A percentile compares a stretch with the other conserved stretches of the same genome.
Evolutionary conservation across 1,140 invertebrate species (phyloP).

Genomic region (Scaptodrosophila lebanonensis): DNA sequence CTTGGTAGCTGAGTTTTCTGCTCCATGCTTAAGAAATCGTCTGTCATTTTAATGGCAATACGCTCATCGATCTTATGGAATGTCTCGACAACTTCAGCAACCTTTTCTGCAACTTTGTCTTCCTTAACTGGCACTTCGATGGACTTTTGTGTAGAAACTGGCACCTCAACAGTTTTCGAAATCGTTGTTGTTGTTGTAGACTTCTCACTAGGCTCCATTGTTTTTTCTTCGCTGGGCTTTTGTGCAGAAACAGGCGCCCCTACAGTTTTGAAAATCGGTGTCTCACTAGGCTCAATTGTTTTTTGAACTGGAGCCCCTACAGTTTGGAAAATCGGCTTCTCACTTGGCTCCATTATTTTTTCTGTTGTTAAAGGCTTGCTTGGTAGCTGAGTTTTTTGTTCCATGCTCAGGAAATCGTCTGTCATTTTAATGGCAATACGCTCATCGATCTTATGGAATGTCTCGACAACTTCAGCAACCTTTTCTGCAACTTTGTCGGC

Average conservation of each 20-base stretch:
- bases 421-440: slow-evolving; percentile 46
- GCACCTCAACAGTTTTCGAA: too few species aligned
- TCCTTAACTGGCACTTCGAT: slow-evolving; percentile 11
- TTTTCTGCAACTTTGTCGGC: slow-evolving; percentile 50
- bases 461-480: slow-evolving; percentile 43
- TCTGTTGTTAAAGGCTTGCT: slow-evolving; percentile 12
- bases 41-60: slow-evolving; percentile 46
- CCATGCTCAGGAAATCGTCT: slow-evolving; percentile 63
- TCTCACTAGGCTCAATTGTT: background rate
- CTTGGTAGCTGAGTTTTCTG: slow-evolving; percentile 57
- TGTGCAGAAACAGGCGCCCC: too few species aligned
- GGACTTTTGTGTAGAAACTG: too few species aligned
- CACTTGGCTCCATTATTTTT: background rate
- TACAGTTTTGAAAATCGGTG: too few species aligned
- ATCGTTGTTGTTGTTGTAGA: too few species aligned
- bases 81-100: slow-evolving; percentile 46
- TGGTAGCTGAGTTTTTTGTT: slow-evolving; percentile 57
- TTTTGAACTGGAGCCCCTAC: too few species aligned
- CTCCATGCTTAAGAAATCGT: slow-evolving; percentile 66
- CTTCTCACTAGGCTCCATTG: too few species aligned
- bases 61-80: slow-evolving; percentile 57
- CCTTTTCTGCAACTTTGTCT: slow-evolving; percentile 48
- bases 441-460: slow-evolving; percentile 59
- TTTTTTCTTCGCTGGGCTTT: too few species aligned
- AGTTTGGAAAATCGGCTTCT: too few species aligned